phyloP scores from a whole-genome alignment of 2,797 vertebrate species.

The Sparus aurata region DNA sequence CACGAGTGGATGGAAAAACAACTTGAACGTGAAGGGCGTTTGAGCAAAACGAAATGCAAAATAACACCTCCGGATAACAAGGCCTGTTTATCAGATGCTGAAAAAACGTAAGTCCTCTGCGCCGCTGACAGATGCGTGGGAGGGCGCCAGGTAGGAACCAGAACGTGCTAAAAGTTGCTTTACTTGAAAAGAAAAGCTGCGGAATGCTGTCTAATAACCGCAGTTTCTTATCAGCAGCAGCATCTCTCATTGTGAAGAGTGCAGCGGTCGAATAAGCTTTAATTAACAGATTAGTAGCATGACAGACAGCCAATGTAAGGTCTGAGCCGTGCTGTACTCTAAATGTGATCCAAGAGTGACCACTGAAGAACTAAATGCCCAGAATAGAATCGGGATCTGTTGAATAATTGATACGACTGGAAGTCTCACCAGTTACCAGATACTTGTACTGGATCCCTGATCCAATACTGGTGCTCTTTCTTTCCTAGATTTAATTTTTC shows the following conservation, averaged over 20 bases:
- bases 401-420: background rate
- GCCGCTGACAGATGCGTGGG: constrained; percentile 62
- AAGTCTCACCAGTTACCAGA: too few relatives aligned
- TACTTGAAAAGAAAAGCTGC: constrained; percentile 17
- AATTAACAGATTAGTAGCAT: constrained; percentile 16
- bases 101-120: constrained; percentile 42
- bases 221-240: constrained; percentile 18
- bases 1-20: constrained; percentile 33
- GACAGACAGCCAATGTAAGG: background rate
- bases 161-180: constrained; percentile 14
- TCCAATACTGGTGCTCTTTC: too few relatives aligned
- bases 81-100: constrained; percentile 39
- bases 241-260: constrained; percentile 2
- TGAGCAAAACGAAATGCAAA: constrained; percentile 44
- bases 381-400: background rate
- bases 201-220: constrained; percentile 18
- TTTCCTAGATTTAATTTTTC: too few relatives aligned
- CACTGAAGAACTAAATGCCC: too few relatives aligned
- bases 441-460: too few relatives aligned
- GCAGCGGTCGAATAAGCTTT: constrained; percentile 15
- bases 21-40: constrained; percentile 39
- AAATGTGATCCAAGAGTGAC: background rate
- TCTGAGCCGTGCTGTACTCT: background rate
- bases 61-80: constrained; percentile 52
- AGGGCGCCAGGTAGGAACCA: constrained; percentile 30